Base-by-base conservation (phyloP, 2,797 vertebrate species). In the Poecilia velifera region DNA sequence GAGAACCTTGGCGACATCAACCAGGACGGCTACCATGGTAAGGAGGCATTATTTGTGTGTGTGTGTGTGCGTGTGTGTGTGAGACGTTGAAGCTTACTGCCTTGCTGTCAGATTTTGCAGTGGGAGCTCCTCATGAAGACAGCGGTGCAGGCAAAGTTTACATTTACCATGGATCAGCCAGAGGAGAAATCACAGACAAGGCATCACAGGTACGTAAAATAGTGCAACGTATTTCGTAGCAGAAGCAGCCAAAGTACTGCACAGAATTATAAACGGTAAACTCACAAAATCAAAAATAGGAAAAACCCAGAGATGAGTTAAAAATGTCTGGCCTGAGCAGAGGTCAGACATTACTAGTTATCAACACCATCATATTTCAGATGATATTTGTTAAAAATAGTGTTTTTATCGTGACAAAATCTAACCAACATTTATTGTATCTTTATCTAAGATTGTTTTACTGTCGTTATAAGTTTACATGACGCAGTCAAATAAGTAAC, bases 1-100 rank as follows among this genome's bases (percentile, higher is more conserved):
- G 97, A 97, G 93, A 98, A 97, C 73, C 91, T 99, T 55, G 98
- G 98, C 1, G 98, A 99, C 76, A 36, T 99, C 74, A 99, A 99
- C 92, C 96, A 96, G 93, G 98, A 99, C 0, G 94, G 96, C 46
- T 99, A 92, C 83, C 88, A 96, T 41, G 98, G 98, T 99, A 88
- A 94, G 91, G 59, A 4, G 28, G 18, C 43, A 14, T 66, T 34
- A 41, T 70, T 28, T 72, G 22, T 82, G 18, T 49, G 16, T 31
- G 18, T 57, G 45, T 43, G 3, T 82, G 18, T 49, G 16, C 2
- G 4, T 74, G 31, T 31, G 45, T 43, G 3, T 82, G 18, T 49
- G 13, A 8, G 36, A 70, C 14, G 0, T 39, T 45, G 31, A 49
- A 62, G 13, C 4, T 6, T 28, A 0, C 2, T 75, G 13, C 94